These are phyloP conservation scores for Hippoglossus hippoglossus DNA, from an alignment of 2,797 vertebrate genomes.

Conservation along the genomic window DNA sequence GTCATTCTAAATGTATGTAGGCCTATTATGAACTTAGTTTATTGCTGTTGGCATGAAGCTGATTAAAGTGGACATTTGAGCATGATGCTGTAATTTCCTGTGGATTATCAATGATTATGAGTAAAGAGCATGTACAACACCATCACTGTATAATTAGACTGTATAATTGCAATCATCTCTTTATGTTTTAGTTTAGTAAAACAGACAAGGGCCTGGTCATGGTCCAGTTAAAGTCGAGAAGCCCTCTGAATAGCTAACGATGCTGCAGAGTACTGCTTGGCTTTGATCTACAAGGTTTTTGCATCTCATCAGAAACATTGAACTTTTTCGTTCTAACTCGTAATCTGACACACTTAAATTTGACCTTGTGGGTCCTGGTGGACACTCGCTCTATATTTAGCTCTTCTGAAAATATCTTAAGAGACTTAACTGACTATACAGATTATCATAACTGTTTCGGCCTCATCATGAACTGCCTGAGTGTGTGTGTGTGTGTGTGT, in stretches of 20 bases:
- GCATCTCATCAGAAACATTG: constrained; percentile 7
- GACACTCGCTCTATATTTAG: constrained; percentile 1
- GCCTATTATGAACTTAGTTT: constrained; percentile 47
- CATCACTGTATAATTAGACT: constrained; percentile 56
- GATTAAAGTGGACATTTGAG: constrained; percentile 67
- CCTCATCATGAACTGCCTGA: not conserved
- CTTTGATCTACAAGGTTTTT: not conserved
- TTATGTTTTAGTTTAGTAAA: constrained; percentile 47
- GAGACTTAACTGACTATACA: constrained; percentile 3
- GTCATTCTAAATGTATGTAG: constrained; percentile 33
- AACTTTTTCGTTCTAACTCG: not conserved
- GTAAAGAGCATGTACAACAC: constrained; percentile 34
- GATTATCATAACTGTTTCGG: constrained; percentile 1
- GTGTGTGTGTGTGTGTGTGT: not conserved
- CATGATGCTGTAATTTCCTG: constrained; percentile 48
- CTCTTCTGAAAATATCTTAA: constrained; percentile 1
- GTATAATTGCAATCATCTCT: constrained; percentile 51
- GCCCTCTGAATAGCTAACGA: no score
- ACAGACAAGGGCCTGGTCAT: constrained; percentile 39
- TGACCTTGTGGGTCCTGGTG: not conserved
- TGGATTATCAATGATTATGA: constrained; percentile 63
- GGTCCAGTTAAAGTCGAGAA: constrained; percentile 26
- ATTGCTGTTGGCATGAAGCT: constrained; percentile 37
- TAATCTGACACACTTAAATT: constrained; percentile 4
- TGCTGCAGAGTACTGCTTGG: not conserved